Evolutionary conservation across 2,888 invertebrate genomes (phyloP).

Genomic region (Mechanitis messenoides): DNA sequence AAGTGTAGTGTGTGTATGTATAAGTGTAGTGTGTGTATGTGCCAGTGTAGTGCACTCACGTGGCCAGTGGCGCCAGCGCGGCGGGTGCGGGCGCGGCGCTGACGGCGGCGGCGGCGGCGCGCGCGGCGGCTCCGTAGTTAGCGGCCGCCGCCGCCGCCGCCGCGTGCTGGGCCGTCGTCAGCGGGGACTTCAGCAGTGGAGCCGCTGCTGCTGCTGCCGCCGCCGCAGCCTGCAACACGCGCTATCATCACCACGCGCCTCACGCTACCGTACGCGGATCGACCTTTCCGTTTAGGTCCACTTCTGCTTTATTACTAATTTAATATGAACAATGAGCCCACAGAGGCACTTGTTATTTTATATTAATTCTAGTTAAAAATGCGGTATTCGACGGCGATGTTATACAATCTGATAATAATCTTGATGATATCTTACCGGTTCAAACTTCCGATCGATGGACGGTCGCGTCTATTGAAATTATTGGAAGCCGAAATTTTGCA

Average conservation of each 20-base stretch:
- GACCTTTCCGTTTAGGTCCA: neutral
- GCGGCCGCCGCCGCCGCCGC: slow-evolving; percentile 92
- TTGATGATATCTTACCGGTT: slow-evolving; percentile 32
- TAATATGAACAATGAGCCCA: slow-evolving; percentile 58
- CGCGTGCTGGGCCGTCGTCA: slow-evolving; percentile 90
- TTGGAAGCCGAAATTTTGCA: slow-evolving; percentile 30
- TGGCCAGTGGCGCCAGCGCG: slow-evolving; percentile 56
- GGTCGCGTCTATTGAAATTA: slow-evolving; percentile 11
- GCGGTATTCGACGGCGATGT: slow-evolving; percentile 4
- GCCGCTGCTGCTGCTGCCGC: slow-evolving; percentile 85
- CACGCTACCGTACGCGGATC: too few relatives aligned
- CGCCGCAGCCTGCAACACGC: slow-evolving; percentile 71
- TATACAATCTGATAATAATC: slow-evolving; percentile 9
- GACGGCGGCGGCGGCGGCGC: slow-evolving; percentile 82
- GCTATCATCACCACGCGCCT: too few relatives aligned
- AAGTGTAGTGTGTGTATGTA: too few relatives aligned
- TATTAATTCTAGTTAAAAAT: slow-evolving; percentile 1
- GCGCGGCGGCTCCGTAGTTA: slow-evolving; percentile 90
- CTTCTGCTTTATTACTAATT: neutral
- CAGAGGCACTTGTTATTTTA: slow-evolving; percentile 36
- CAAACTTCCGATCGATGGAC: slow-evolving; percentile 22
- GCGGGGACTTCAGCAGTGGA: slow-evolving; percentile 88
- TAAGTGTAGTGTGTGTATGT: too few relatives aligned
- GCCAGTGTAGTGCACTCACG: slow-evolving; percentile 41
- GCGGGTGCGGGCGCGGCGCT: slow-evolving; percentile 81